A percentile compares a stretch with the other conserved stretches of the same genome.
phyloP scores from a whole-genome alignment of 2,888 invertebrate species.

The Metalampra italica region DNA sequence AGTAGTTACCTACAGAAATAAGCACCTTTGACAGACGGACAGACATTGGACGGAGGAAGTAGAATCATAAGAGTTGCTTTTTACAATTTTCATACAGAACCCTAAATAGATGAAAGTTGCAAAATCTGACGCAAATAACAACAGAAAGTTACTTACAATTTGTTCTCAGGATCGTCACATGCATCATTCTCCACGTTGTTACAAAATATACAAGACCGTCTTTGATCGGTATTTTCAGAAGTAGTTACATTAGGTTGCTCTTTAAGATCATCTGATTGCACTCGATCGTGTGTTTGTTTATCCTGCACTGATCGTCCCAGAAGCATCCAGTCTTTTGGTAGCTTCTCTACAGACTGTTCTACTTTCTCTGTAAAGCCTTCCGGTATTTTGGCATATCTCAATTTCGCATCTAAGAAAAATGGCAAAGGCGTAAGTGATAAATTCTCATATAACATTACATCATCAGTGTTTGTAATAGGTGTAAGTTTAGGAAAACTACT shows the following conservation, averaged over 20 bases:
- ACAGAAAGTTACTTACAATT: slow-evolving; percentile 46
- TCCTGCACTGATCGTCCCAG: slow-evolving; percentile 19
- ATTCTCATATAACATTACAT: slow-evolving; percentile 24
- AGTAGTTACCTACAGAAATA: too few species aligned
- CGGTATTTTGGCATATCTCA: slow-evolving; percentile 8
- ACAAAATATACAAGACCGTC: slow-evolving; percentile 49
- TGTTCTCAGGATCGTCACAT: slow-evolving; percentile 46
- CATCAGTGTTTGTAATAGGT: slow-evolving; percentile 13
- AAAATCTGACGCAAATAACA: too few species aligned
- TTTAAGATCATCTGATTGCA: slow-evolving; percentile 6
- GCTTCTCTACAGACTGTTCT: slow-evolving; percentile 17
- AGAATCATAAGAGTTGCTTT: too few species aligned
- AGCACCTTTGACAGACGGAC: too few species aligned
- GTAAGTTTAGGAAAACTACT: background rate
- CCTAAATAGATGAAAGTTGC: too few species aligned
- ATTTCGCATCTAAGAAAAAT: slow-evolving; percentile 20
- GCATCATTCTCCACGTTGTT: slow-evolving; percentile 42
- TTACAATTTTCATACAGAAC: too few species aligned
- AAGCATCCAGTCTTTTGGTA: slow-evolving; percentile 25
- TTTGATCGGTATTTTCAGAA: slow-evolving; percentile 14
- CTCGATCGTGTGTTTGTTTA: slow-evolving; percentile 3
- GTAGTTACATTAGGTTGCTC: background rate
- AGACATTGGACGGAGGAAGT: too few species aligned
- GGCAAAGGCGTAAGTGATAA: slow-evolving; percentile 23
- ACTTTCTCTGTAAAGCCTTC: slow-evolving; percentile 16